phyloP scores from a whole-genome alignment of 2,797 vertebrate genomes.

The Dipus sagitta region DNA sequence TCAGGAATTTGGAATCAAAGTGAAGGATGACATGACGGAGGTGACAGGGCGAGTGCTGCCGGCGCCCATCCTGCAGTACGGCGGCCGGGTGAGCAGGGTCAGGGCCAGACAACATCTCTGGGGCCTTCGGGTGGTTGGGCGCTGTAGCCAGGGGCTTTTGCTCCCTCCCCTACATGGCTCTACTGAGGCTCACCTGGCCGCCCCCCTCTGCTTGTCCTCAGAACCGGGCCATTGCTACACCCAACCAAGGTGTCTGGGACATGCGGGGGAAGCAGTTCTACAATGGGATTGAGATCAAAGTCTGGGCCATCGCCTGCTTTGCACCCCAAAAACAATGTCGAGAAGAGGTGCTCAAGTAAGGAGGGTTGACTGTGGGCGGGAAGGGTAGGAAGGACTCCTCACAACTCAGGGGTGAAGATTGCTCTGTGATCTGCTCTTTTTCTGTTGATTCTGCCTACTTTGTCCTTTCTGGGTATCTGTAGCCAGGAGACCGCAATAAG shows the following conservation, averaged over 20 bases:
- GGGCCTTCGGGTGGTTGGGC: slow-evolving; percentile 59
- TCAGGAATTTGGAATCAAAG: slow-evolving; percentile 99
- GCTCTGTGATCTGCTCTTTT: slow-evolving; percentile 16
- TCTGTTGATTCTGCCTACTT: not conserved
- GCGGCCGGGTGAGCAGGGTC: slow-evolving; percentile 94
- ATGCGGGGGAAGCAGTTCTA: slow-evolving; percentile 99
- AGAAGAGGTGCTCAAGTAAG: slow-evolving; percentile 99
- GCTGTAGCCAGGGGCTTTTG: slow-evolving; percentile 39
- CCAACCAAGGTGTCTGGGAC: slow-evolving; percentile 99
- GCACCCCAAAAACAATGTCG: slow-evolving; percentile 99
- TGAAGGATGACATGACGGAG: slow-evolving; percentile 99
- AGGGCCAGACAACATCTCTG: slow-evolving; percentile 80
- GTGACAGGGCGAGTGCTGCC: slow-evolving; percentile 98
- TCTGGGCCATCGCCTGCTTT: slow-evolving; percentile 99
- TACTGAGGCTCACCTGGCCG: slow-evolving; percentile 80
- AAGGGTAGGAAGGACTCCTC: slow-evolving; percentile 48
- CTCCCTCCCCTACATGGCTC: slow-evolving; percentile 57
- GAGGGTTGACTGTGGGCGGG: slow-evolving; percentile 64
- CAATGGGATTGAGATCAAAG: slow-evolving; percentile 99
- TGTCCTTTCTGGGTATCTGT: slow-evolving; percentile 31
- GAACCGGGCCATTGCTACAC: slow-evolving; percentile 99
- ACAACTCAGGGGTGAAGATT: not conserved
- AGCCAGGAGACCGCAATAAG: slow-evolving; percentile 48
- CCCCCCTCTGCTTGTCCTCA: slow-evolving; percentile 86
- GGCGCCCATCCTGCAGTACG: slow-evolving; percentile 98